Conservation (phyloP, 1,140 invertebrate genomes). For the Trichonephila inaurata region DNA sequence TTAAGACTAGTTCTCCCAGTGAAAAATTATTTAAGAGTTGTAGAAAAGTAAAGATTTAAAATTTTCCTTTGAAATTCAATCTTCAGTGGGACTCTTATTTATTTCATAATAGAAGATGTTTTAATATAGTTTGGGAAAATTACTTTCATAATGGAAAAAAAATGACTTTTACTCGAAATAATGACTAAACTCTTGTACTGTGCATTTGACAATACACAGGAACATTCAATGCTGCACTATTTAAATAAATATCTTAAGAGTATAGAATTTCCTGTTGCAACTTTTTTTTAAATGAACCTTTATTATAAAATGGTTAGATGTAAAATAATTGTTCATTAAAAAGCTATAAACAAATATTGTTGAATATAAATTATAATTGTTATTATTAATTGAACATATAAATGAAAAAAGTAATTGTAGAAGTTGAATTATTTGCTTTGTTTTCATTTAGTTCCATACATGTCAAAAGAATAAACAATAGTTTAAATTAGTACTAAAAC, state of each 20-base stretch:
- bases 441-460: too few relatives aligned
- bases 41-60: background rate
- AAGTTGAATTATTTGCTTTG: too few relatives aligned
- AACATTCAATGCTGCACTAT: background rate
- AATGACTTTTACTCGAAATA: background rate
- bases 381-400: too few relatives aligned
- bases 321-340: background rate
- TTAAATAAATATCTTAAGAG: background rate
- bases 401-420: too few relatives aligned
- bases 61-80: background rate
- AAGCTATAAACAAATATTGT: too few relatives aligned
- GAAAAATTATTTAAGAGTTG: background rate
- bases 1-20: background rate
- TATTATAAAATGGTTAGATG: background rate
- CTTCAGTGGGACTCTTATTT: background rate
- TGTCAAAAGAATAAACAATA: too few relatives aligned
- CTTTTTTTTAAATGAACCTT: background rate
- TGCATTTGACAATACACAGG: background rate
- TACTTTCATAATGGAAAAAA: background rate
- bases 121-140: background rate
- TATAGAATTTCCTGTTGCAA: background rate
- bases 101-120: background rate
- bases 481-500: too few relatives aligned
- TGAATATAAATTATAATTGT: too few relatives aligned
- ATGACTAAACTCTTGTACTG: background rate